These are phyloP conservation scores for Alviniconcha marisindica DNA, from an alignment of 1,140 invertebrate genomes.

Conservation along the genomic window DNA sequence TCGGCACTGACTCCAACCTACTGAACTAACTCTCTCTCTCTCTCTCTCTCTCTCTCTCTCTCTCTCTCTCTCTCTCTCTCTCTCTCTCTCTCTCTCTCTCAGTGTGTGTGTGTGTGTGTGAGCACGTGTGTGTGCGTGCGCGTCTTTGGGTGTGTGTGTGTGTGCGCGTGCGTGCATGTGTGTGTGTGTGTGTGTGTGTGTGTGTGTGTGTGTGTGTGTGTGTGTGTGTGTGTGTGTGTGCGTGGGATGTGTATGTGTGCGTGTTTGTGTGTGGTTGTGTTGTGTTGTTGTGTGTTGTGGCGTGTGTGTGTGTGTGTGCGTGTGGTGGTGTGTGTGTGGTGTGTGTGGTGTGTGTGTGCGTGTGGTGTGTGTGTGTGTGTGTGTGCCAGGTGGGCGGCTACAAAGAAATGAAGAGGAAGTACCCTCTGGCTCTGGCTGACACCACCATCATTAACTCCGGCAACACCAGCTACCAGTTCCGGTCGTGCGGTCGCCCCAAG, in stretches of 20 bases:
- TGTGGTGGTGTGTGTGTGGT: neutral
- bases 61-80: neutral
- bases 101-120: too few relatives aligned
- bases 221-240: too few relatives aligned
- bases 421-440: constrained; percentile 71
- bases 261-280: neutral
- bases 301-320: neutral
- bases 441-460: constrained; percentile 49
- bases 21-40: too few relatives aligned
- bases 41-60: neutral
- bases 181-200: neutral
- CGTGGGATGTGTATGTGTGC: too few relatives aligned
- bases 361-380: too few relatives aligned
- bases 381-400: constrained; percentile 77
- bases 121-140: neutral
- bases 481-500: constrained; percentile 70
- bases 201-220: too few relatives aligned
- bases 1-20: too few relatives aligned
- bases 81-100: too few relatives aligned
- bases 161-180: neutral
- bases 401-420: constrained; percentile 72
- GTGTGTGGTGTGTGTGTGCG: too few relatives aligned
- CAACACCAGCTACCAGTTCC: constrained; percentile 60
- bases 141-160: neutral
- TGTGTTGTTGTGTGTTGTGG: neutral